phyloP scores from a whole-genome alignment of 2,888 invertebrate species.

The Terebella lapidaria region DNA sequence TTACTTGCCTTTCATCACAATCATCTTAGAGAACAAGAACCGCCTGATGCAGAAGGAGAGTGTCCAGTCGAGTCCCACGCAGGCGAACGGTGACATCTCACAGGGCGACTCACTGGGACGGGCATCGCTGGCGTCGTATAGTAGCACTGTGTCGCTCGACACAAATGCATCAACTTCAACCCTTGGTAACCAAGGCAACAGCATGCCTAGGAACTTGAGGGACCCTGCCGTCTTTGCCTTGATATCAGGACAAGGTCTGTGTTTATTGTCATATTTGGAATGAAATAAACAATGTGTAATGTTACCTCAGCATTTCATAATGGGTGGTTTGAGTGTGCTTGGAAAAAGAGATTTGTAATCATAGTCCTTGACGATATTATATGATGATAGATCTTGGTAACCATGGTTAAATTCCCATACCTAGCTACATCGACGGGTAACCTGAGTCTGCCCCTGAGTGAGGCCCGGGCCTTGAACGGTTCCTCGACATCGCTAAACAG shows the following conservation, averaged over 20 bases:
- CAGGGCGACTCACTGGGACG: not conserved
- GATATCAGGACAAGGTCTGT: constrained; percentile 30
- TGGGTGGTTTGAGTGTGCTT: too few species aligned
- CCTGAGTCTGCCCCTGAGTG: not conserved
- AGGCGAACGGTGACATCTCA: constrained; percentile 10
- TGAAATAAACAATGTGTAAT: too few species aligned
- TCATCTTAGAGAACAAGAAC: constrained; percentile 81
- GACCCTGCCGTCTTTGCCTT: constrained; percentile 36
- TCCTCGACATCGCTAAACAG: constrained; percentile 23
- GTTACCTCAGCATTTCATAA: too few species aligned
- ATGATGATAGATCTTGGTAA: too few species aligned
- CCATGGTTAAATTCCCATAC: too few species aligned
- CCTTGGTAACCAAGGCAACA: not conserved
- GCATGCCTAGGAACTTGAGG: not conserved
- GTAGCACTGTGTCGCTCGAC: constrained; percentile 14
- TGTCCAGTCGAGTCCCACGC: not conserved
- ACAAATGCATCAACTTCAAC: not conserved
- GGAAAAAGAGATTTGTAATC: too few species aligned
- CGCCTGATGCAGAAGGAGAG: constrained; percentile 58
- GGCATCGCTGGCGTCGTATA: constrained; percentile 4
- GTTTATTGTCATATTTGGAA: too few species aligned
- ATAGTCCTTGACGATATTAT: too few species aligned
- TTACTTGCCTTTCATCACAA: constrained; percentile 85
- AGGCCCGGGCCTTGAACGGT: constrained; percentile 56
- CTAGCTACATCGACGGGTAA: not conserved